Percentiles rank a stretch among this genome's conserved stretches.
Evolutionary conservation across 2,888 invertebrate species (phyloP).

Genomic region (Temnothorax unifasciatus): DNA sequence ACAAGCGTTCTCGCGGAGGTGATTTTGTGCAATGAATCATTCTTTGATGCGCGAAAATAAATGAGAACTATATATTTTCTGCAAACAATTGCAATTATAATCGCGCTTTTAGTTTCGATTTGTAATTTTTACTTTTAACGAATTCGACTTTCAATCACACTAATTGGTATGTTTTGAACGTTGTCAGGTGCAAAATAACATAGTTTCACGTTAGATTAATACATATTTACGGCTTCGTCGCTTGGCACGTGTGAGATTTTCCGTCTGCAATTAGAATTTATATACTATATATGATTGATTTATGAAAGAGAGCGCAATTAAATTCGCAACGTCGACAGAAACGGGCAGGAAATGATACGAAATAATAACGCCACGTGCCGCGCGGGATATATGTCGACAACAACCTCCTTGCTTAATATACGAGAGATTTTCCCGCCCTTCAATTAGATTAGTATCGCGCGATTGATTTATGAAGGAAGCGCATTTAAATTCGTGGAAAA

Average conservation of each 20-base stretch:
- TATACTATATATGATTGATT: not conserved
- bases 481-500: not conserved
- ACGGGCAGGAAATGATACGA: not conserved
- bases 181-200: not conserved
- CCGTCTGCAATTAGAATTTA: not conserved
- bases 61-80: not conserved
- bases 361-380: slow-evolving; percentile 12
- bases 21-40: not conserved
- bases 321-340: slow-evolving; percentile 13
- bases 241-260: not conserved
- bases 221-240: not conserved
- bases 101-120: not conserved
- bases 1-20: not conserved
- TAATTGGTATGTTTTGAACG: not conserved
- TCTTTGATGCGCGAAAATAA: not conserved
- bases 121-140: not conserved
- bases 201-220: slow-evolving; percentile 5
- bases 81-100: not conserved
- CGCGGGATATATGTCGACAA: not conserved
- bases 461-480: not conserved
- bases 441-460: not conserved
- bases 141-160: not conserved
- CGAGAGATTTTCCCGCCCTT: not conserved
- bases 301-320: slow-evolving; percentile 16
- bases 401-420: not conserved